A percentile compares a stretch with the other conserved stretches of the same genome.
phyloP scores from a whole-genome alignment of 2,888 invertebrate species.

The Gortyna flavago region DNA sequence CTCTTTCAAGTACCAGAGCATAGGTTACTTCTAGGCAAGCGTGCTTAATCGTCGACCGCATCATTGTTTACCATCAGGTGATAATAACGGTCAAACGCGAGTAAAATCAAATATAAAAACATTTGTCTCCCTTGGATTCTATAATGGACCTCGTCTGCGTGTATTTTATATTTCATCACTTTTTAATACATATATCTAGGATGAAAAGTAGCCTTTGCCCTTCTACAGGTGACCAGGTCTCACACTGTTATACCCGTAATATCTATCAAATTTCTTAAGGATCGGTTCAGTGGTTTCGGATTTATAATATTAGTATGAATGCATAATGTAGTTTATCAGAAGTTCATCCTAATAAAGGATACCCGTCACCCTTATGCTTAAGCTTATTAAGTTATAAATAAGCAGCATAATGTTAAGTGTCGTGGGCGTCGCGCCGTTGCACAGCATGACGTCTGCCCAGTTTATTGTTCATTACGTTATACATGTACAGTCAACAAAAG shows the following conservation, averaged over 20 bases:
- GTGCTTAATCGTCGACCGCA: background rate
- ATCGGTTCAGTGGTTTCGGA: too few species aligned
- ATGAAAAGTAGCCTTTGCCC: too few species aligned
- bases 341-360: background rate
- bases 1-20: background rate
- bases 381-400: slow-evolving; percentile 47
- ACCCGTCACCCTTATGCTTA: slow-evolving; percentile 1
- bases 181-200: too few species aligned
- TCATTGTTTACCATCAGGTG: background rate
- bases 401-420: slow-evolving; percentile 7
- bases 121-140: too few species aligned
- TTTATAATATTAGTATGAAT: background rate
- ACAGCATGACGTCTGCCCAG: slow-evolving; percentile 55
- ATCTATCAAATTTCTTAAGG: too few species aligned
- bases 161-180: too few species aligned
- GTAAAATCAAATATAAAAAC: background rate
- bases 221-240: too few species aligned
- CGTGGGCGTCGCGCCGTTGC: slow-evolving; percentile 40
- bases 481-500: slow-evolving; percentile 22
- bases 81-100: background rate
- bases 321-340: background rate
- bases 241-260: too few species aligned
- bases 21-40: background rate
- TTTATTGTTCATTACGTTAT: slow-evolving; percentile 40
- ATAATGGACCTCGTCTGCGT: too few species aligned